These are phyloP conservation scores for Campoplex nolae DNA, from an alignment of 2,888 invertebrate genomes.

Conservation along the genomic window DNA sequence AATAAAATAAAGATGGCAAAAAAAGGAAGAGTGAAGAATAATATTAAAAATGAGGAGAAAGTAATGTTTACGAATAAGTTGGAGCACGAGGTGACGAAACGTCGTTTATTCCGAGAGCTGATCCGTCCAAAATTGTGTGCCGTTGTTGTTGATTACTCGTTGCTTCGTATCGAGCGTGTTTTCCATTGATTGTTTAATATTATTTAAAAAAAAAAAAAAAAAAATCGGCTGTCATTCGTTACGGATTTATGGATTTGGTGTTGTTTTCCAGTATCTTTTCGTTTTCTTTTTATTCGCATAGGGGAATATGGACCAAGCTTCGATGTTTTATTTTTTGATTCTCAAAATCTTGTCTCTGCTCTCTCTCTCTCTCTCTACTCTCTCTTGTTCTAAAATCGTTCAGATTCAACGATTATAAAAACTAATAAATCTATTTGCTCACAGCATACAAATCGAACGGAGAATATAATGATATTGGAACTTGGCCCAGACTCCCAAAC, in stretches of 20 bases:
- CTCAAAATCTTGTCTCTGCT: not conserved
- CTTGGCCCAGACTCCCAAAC: slow-evolving; percentile 57
- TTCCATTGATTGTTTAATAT: not conserved
- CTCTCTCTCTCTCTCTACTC: not conserved
- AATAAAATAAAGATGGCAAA: not conserved
- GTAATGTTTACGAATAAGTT: not conserved
- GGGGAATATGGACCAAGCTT: slow-evolving; percentile 13
- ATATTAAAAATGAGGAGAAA: not conserved
- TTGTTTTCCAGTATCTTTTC: slow-evolving; percentile 7
- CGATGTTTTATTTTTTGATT: not conserved
- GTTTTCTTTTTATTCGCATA: slow-evolving; percentile 13
- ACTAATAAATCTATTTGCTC: not conserved
- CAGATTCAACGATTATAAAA: not conserved
- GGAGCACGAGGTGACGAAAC: not conserved
- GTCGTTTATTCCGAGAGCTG: not conserved
- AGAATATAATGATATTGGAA: slow-evolving; percentile 41
- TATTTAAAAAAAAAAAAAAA: not conserved
- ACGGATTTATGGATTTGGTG: slow-evolving; percentile 31
- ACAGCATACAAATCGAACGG: not conserved
- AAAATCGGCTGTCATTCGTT: slow-evolving; percentile 26
- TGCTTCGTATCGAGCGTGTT: not conserved
- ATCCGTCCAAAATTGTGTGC: slow-evolving; percentile 7
- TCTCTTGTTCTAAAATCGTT: not conserved
- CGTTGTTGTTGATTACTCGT: not conserved
- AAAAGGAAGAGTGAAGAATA: not conserved